phyloP scores from a whole-genome alignment of 2,888 invertebrate species.

The Trachelus troglodyta region DNA sequence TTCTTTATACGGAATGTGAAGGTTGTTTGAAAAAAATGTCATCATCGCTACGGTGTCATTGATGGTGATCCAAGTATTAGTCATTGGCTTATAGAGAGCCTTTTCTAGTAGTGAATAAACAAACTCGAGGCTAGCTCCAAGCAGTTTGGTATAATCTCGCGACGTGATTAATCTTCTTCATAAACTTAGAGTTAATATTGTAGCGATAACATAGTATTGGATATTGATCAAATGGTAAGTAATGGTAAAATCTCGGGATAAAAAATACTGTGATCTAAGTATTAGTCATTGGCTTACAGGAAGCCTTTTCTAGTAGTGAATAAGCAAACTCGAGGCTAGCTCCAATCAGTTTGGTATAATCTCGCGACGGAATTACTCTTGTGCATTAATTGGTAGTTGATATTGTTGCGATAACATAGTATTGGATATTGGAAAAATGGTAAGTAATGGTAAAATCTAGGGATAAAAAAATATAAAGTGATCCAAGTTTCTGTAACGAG shows the following conservation, averaged over 20 bases:
- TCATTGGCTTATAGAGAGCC: not conserved
- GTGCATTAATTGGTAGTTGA: no score
- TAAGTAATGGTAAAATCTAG: no score
- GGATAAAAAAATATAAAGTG: not conserved
- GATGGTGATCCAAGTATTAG: constrained; percentile 32
- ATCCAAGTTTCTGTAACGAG: not conserved
- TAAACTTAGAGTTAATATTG: not conserved
- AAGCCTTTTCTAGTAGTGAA: constrained; percentile 14
- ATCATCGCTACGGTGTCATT: constrained; percentile 18
- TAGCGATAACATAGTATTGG: not conserved
- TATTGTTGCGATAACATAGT: no score
- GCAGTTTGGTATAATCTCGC: constrained; percentile 25
- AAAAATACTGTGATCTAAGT: constrained; percentile 26
- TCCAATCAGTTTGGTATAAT: constrained; percentile 30
- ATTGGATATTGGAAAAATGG: no score
- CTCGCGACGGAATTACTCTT: no score
- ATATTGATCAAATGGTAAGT: not conserved
- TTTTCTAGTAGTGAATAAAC: constrained; percentile 17
- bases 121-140: constrained; percentile 40
- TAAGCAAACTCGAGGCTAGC: constrained; percentile 37
- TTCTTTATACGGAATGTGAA: not conserved
- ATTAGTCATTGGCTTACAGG: not conserved
- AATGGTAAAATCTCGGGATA: not conserved
- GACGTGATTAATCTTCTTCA: not conserved
- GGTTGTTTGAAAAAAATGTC: not conserved